Conservation (phyloP, 2,113 vertebrate genomes). For the Pomatorhinus ruficollis region DNA sequence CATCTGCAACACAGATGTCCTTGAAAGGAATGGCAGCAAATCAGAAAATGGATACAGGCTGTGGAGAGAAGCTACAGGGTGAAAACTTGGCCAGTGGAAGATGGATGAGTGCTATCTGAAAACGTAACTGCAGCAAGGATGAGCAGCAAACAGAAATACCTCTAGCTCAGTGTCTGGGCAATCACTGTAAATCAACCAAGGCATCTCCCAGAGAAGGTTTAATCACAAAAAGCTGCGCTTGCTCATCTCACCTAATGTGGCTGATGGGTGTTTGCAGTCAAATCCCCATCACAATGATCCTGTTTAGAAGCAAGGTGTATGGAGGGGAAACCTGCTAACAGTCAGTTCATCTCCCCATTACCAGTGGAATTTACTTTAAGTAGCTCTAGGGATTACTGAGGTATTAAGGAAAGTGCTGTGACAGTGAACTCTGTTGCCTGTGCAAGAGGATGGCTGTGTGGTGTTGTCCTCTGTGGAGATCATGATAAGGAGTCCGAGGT, state of each 20-base stretch:
- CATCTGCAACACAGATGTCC: neutral
- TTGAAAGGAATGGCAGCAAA: neutral
- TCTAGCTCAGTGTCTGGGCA: neutral
- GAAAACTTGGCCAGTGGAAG: neutral
- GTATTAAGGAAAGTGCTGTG: neutral
- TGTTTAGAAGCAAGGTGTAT: neutral
- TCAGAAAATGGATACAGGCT: neutral
- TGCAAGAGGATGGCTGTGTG: neutral
- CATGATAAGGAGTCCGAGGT: neutral
- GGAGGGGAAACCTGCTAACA: neutral
- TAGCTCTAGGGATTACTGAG: conserved; percentile 9
- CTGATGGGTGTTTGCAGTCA: neutral
- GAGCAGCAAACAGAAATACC: neutral
- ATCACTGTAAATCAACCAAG: neutral
- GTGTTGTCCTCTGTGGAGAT: neutral
- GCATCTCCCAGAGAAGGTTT: neutral
- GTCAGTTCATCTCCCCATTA: neutral
- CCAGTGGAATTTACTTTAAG: conserved; percentile 1
- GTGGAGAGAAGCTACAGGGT: neutral
- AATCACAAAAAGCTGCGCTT: neutral
- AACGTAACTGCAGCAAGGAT: neutral
- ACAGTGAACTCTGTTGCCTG: neutral
- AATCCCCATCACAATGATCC: neutral
- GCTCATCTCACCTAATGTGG: neutral
- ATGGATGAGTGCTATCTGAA: neutral